A percentile compares a stretch with the other conserved stretches of the same genome.
These are phyloP conservation scores for Malurus leucopterus DNA, from an alignment of 2,797 vertebrate species.

Conservation along the genomic window DNA sequence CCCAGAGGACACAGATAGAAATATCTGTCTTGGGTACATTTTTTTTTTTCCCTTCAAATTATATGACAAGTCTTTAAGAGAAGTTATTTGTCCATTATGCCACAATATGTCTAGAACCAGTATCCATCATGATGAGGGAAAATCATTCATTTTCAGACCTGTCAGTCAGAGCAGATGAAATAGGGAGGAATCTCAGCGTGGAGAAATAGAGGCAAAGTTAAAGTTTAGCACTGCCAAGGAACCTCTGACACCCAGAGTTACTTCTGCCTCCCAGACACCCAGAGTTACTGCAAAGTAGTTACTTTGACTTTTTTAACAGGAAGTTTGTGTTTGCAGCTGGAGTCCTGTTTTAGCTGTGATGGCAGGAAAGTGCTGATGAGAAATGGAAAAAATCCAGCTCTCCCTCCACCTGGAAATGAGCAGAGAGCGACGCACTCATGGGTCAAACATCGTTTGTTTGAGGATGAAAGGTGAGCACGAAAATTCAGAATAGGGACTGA, in stretches of 20 bases:
- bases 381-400: neutral
- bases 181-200: conserved; percentile 11
- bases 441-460: neutral
- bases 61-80: conserved; percentile 58
- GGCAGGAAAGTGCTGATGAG: neutral
- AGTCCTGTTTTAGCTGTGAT: neutral
- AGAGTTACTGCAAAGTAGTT: too few relatives aligned
- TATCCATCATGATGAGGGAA: conserved; percentile 51
- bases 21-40: conserved; percentile 34
- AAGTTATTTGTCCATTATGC: conserved; percentile 57
- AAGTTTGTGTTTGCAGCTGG: neutral
- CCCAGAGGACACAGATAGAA: conserved; percentile 54
- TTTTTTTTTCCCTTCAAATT: conserved; percentile 44
- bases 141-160: conserved; percentile 63
- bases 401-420: neutral
- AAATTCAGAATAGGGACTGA: neutral
- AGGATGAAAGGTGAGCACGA: neutral
- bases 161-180: conserved; percentile 38
- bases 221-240: neutral
- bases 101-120: conserved; percentile 46
- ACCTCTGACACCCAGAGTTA: neutral
- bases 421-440: neutral
- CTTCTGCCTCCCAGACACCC: too few relatives aligned
- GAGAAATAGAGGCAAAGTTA: neutral
- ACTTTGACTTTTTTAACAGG: neutral